phyloP scores from a whole-genome alignment of 2,113 vertebrate species.

The Laticauda colubrina region DNA sequence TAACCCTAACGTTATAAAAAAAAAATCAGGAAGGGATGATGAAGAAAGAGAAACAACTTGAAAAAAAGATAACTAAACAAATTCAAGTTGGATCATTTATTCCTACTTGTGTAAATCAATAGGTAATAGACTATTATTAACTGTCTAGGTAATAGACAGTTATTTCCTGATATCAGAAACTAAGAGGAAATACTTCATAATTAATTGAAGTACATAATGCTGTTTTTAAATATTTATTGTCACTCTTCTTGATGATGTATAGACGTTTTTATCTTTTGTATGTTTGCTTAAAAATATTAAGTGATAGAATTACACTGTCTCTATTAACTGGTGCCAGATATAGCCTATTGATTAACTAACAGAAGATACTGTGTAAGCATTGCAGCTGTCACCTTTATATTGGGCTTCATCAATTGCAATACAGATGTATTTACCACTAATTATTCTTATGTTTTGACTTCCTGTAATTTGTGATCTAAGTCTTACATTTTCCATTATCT shows the following conservation, averaged over 20 bases:
- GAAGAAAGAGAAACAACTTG: background rate
- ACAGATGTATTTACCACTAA: background rate
- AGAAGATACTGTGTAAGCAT: slow-evolving; percentile 31
- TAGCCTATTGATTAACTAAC: slow-evolving; percentile 20
- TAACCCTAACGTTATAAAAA: background rate
- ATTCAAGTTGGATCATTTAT: background rate
- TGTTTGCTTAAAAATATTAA: slow-evolving; percentile 15
- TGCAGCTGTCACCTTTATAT: background rate
- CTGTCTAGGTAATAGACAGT: slow-evolving; percentile 33
- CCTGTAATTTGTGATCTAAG: background rate
- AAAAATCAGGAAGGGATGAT: background rate
- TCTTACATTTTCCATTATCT: slow-evolving; percentile 7
- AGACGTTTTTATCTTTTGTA: background rate
- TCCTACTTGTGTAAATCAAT: slow-evolving; percentile 16
- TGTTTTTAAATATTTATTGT: background rate
- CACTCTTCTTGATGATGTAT: background rate
- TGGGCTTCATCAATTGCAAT: slow-evolving; percentile 10
- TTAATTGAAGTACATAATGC: background rate
- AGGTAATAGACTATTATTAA: too few species aligned
- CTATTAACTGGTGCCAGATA: slow-evolving; percentile 27
- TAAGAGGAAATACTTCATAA: slow-evolving; percentile 5
- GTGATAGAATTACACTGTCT: background rate
- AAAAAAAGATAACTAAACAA: background rate
- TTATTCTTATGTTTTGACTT: background rate
- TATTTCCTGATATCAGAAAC: background rate